phyloP scores from a whole-genome alignment of 2,113 vertebrate species.

The Puma concolor region DNA sequence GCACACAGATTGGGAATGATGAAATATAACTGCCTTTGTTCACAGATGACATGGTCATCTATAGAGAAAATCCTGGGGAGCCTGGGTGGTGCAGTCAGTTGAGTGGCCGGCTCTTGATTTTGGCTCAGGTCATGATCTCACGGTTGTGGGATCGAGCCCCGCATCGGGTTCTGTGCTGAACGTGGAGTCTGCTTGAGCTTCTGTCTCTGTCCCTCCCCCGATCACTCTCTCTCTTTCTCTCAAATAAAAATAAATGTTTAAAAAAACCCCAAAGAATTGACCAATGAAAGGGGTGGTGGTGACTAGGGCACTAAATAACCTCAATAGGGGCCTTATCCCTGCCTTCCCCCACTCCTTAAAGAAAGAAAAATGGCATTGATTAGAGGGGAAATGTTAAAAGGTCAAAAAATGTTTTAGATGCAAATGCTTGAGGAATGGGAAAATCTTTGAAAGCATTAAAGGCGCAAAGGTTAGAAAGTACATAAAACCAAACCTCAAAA shows the following conservation, averaged over 20 bases:
- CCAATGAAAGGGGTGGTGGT: not conserved
- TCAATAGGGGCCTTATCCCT: not conserved
- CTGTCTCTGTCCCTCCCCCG: no score
- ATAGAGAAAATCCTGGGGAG: not conserved
- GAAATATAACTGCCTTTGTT: not conserved
- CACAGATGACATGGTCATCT: not conserved
- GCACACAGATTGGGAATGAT: not conserved
- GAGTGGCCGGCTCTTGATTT: no score
- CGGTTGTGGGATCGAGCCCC: no score
- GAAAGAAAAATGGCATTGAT: not conserved
- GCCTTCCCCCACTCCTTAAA: not conserved
- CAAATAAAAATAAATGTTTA: no score
- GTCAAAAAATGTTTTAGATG: not conserved
- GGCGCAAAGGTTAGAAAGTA: not conserved
- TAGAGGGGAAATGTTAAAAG: not conserved
- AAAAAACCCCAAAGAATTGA: not conserved
- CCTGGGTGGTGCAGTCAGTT: no score
- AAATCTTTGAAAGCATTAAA: conserved; percentile 1
- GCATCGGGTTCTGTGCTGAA: no score
- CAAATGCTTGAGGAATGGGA: not conserved
- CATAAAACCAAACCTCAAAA: not conserved
- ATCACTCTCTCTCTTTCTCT: no score
- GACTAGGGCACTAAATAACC: no score
- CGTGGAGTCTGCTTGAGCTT: no score
- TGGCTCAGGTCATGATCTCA: no score